Percentiles rank a stretch among this genome's conserved stretches.
These are phyloP conservation scores for Scaptomyza tumidula DNA, from an alignment of 2,888 invertebrate species.

Conservation along the genomic window DNA sequence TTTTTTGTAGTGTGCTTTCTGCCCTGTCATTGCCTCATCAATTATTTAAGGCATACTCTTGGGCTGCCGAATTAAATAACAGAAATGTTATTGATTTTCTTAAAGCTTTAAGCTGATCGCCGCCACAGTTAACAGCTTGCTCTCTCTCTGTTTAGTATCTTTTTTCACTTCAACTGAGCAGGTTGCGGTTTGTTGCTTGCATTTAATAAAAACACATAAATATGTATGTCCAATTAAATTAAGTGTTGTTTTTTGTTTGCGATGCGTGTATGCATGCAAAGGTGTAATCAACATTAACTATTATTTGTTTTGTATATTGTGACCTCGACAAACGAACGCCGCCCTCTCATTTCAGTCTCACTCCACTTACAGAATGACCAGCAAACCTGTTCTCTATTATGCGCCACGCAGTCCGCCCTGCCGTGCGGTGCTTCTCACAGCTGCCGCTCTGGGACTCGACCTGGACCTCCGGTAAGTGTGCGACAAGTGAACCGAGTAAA, in stretches of 20 bases:
- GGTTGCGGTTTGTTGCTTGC: constrained; percentile 24
- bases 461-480: constrained; percentile 85
- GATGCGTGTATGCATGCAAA: constrained; percentile 18
- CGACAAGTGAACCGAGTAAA: not conserved
- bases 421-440: constrained; percentile 87
- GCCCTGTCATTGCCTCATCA: constrained; percentile 9
- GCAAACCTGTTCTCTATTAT: constrained; percentile 86
- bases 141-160: constrained; percentile 35
- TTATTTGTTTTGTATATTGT: not conserved
- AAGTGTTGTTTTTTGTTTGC: constrained; percentile 5
- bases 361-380: constrained; percentile 56
- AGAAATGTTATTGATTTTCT: constrained; percentile 37
- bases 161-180: constrained; percentile 13
- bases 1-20: not conserved
- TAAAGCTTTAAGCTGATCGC: constrained; percentile 40
- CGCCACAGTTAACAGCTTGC: constrained; percentile 4
- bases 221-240: constrained; percentile 20
- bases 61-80: constrained; percentile 19
- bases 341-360: not conserved
- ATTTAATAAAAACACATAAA: constrained; percentile 14
- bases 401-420: constrained; percentile 88
- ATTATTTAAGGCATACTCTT: constrained; percentile 52
- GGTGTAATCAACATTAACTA: constrained; percentile 24
- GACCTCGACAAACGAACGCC: not conserved
- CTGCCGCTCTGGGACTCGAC: constrained; percentile 88